A percentile compares a stretch with the other conserved stretches of the same genome.
Conservation (phyloP, 2,113 vertebrate genomes). For the Tetrao urogallus region DNA sequence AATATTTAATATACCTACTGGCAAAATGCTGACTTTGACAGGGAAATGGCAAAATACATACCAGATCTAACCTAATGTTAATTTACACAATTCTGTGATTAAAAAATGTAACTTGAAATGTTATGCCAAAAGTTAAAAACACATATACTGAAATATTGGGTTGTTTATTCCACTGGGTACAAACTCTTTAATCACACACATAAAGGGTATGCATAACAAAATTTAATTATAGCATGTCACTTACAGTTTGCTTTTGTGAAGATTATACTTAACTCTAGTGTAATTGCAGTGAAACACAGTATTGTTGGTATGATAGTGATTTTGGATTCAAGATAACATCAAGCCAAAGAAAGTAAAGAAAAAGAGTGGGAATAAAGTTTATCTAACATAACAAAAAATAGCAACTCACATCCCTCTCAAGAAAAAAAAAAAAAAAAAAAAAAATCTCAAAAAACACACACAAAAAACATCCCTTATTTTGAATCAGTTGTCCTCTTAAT, state of each 20-base stretch:
- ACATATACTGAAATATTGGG: not conserved
- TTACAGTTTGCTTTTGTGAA: not conserved
- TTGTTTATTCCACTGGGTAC: not conserved
- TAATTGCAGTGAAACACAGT: not conserved
- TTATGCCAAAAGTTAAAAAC: not conserved
- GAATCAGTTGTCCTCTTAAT: not conserved
- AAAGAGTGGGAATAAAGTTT: not conserved
- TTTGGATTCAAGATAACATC: not conserved
- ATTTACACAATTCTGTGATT: not conserved
- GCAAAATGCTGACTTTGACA: not conserved
- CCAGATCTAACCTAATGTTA: not conserved
- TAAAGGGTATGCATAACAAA: not conserved
- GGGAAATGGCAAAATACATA: not conserved
- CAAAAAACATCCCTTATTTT: not conserved
- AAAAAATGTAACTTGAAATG: not conserved
- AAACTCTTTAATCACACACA: constrained; percentile 21
- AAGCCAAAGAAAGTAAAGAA: not conserved
- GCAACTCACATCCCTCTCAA: not conserved
- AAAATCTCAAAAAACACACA: not conserved
- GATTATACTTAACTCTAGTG: not conserved
- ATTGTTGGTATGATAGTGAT: not conserved
- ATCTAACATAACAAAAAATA: not conserved
- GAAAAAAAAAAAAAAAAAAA: not conserved
- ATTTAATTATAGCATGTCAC: constrained; percentile 8
- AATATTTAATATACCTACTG: not conserved